These are phyloP conservation scores for Hemicordylus capensis DNA, from an alignment of 2,113 vertebrate genomes.

Conservation along the genomic window DNA sequence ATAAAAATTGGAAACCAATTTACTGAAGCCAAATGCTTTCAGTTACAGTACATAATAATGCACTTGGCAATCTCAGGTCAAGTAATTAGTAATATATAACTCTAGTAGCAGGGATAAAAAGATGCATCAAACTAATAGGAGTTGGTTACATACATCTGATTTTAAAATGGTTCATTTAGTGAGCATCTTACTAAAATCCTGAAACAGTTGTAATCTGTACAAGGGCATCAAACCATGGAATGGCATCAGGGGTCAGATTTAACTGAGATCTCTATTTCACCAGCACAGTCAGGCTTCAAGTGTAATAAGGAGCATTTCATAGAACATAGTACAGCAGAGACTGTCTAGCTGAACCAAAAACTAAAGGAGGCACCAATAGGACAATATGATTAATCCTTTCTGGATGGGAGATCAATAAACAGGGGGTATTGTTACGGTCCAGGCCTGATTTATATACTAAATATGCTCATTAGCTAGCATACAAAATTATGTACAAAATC, in stretches of 20 bases:
- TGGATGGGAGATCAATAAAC: neutral
- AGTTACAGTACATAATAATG: conserved; percentile 56
- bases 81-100: conserved; percentile 59
- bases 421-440: too few relatives aligned
- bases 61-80: conserved; percentile 45
- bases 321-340: neutral
- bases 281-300: conserved; percentile 19
- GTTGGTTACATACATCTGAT: conserved; percentile 34
- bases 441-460: too few relatives aligned
- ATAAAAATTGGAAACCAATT: conserved; percentile 46
- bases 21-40: conserved; percentile 43
- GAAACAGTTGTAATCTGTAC: conserved; percentile 21
- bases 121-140: conserved; percentile 60
- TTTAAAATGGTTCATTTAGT: conserved; percentile 48
- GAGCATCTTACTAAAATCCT: conserved; percentile 40
- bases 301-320: conserved; percentile 21
- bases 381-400: neutral
- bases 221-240: conserved; percentile 28
- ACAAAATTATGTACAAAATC: too few relatives aligned
- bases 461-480: too few relatives aligned
- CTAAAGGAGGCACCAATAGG: neutral
- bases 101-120: conserved; percentile 41
- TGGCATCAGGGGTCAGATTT: conserved; percentile 28
- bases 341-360: neutral
- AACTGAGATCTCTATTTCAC: conserved; percentile 4